Base-by-base conservation (phyloP, 2,888 invertebrate species). In the Trichogramma evanescens region DNA sequence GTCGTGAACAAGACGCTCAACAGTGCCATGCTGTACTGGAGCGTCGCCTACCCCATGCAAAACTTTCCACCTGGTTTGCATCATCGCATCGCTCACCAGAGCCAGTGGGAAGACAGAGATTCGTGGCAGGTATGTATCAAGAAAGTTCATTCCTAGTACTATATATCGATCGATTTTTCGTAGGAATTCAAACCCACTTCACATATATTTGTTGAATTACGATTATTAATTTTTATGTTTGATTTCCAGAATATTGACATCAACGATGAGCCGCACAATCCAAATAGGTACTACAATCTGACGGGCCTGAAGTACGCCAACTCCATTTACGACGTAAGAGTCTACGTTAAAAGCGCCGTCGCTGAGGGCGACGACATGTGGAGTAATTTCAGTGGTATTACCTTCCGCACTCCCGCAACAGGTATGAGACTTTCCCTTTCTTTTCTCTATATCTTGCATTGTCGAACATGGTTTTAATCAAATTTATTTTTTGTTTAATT, bases 251-350 rank as follows among this genome's bases (percentile, higher is more conserved):
- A 71, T 50, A 71, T 74, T 53, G 68, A 74, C 61, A 71, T 75
- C 26, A 80, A 74, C 45, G 79, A 79, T 63, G 78, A 75, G 65
- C 74, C 56, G 7, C 58, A 63, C 44, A 61, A 7, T 26, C 9
- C n/a, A 48, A 72, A 69, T n/a, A 69, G 68, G 63, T 66, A 68
- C 55, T 75, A 67, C 63, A 81, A 82, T 68, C 76, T 89, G 38
- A 80, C 81, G 6, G 79, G 80, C 65, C 76, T 89, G 50, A 80
- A 83, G 58, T 87, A 86, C 77, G 85, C 89, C 0, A 83, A 88
- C 71, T 82, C 84, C 66, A 81, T 83, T 54, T 92, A 90, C 79
- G 87, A 89, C 66, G 83, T 91, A 1, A 81, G 89, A 66, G 85
- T 91, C 56, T 85, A 84, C 62, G 83, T 88, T 60, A 84, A 83